These are phyloP conservation scores for Heterodera schachtii DNA, from an alignment of 1,140 invertebrate species.

Conservation along the genomic window DNA sequence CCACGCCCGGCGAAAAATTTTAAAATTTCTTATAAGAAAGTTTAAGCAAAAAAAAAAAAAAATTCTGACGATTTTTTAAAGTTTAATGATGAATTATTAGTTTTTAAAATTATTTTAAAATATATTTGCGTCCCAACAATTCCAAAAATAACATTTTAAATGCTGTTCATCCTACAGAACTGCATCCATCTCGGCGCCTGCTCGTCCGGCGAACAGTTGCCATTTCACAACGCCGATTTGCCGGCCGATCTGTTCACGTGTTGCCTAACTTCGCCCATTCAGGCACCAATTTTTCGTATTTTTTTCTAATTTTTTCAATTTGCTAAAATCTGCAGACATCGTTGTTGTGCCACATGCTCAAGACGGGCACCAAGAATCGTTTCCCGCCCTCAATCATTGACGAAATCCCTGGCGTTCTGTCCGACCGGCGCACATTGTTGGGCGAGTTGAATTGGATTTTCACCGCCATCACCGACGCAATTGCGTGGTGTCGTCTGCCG, in stretches of 20 bases:
- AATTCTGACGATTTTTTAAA: too few species aligned
- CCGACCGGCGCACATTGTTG: slow-evolving; percentile 91
- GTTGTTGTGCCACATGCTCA: slow-evolving; percentile 76
- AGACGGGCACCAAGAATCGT: slow-evolving; percentile 46
- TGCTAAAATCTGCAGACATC: slow-evolving; percentile 80
- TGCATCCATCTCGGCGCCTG: slow-evolving; percentile 96
- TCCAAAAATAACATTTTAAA: slow-evolving; percentile 10
- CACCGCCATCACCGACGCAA: slow-evolving; percentile 99
- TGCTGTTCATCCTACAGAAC: slow-evolving; percentile 74
- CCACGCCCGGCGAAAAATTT: too few species aligned
- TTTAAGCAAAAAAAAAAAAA: too few species aligned
- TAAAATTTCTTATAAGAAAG: too few species aligned
- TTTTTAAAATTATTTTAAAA: too few species aligned
- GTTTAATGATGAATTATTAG: too few species aligned
- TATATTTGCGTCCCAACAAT: too few species aligned
- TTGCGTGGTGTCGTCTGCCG: slow-evolving; percentile 95
- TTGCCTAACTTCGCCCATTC: slow-evolving; percentile 93
- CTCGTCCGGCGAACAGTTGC: slow-evolving; percentile 83
- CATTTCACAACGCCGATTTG: slow-evolving; percentile 90
- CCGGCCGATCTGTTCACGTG: slow-evolving; percentile 98
- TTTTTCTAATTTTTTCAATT: too few species aligned
- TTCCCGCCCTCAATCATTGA: slow-evolving; percentile 68
- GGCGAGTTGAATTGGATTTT: slow-evolving; percentile 99
- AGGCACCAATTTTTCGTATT: not conserved
- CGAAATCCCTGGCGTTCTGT: slow-evolving; percentile 86